Evolutionary conservation across 2,888 invertebrate genomes (phyloP).

Genomic region (Serripes groenlandicus): DNA sequence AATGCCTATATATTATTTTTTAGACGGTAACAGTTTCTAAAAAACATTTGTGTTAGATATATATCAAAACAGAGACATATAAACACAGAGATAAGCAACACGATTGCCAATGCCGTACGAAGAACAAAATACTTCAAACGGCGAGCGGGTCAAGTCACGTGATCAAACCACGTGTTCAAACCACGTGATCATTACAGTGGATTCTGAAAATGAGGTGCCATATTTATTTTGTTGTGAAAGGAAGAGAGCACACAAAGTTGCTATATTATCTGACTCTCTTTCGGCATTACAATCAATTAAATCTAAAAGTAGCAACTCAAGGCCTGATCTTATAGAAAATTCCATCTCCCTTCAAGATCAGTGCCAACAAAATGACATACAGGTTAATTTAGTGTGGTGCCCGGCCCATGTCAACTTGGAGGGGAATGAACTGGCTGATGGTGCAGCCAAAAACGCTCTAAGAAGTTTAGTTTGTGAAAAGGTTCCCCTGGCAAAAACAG

Average conservation of each 20-base stretch:
- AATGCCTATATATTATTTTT: too few species aligned
- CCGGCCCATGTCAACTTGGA: conserved; percentile 15
- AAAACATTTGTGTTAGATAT: too few species aligned
- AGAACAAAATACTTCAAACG: too few species aligned
- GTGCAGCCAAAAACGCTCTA: conserved; percentile 6
- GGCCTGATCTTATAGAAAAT: conserved; percentile 4
- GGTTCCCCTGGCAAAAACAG: background rate
- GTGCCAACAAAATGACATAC: background rate
- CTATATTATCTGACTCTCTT: conserved; percentile 1
- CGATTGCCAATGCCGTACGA: too few species aligned
- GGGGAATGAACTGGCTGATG: conserved; percentile 20
- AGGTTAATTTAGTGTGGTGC: conserved; percentile 14
- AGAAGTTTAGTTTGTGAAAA: background rate
- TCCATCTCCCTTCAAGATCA: background rate
- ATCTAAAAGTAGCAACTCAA: conserved; percentile 1
- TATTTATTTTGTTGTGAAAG: too few species aligned
- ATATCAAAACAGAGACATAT: too few species aligned
- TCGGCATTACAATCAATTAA: background rate
- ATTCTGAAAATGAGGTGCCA: too few species aligned
- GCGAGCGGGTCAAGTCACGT: too few species aligned
- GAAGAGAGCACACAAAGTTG: conserved; percentile 3
- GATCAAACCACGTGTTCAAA: too few species aligned
- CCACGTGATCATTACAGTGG: too few species aligned
- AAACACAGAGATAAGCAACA: too few species aligned
- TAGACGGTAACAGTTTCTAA: too few species aligned